Conservation (phyloP, 1,140 invertebrate genomes). For the Ooceraea biroi region DNA sequence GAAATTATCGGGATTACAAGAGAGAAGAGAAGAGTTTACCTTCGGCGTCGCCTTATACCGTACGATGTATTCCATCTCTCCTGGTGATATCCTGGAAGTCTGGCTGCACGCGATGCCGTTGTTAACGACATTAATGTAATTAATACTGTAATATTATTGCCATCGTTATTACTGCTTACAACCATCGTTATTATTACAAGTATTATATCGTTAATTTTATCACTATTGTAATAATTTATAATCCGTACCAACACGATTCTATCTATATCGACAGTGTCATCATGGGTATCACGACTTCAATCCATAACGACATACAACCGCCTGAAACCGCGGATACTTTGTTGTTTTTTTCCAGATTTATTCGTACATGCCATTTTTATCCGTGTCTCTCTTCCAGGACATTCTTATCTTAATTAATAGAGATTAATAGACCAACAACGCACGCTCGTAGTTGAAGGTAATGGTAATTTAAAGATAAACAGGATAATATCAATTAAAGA, state of each 20-base stretch:
- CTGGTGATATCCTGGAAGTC: conserved; percentile 67
- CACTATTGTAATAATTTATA: conserved; percentile 76
- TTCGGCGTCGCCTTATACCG: conserved; percentile 60
- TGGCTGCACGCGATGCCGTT: conserved; percentile 72
- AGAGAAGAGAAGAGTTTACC: conserved; percentile 39
- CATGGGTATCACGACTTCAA: conserved; percentile 64
- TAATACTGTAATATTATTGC: conserved; percentile 83
- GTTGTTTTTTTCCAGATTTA: conserved; percentile 24
- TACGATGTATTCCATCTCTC: conserved; percentile 69
- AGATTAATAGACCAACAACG: background rate
- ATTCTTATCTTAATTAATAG: background rate
- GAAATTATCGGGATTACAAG: conserved; percentile 45
- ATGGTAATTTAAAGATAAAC: background rate
- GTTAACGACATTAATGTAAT: conserved; percentile 80
- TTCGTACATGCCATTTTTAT: background rate
- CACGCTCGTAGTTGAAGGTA: background rate
- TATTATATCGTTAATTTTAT: conserved; percentile 79
- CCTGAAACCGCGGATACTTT: conserved; percentile 1
- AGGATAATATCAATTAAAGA: conserved; percentile 40
- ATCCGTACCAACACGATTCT: conserved; percentile 71
- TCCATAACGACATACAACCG: conserved; percentile 36
- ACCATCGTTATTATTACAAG: conserved; percentile 79
- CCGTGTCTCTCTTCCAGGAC: background rate
- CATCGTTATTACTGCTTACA: conserved; percentile 81
- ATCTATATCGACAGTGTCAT: conserved; percentile 64